These are phyloP conservation scores for Lepidurus packardi DNA, from an alignment of 1,140 invertebrate species.

Conservation along the genomic window DNA sequence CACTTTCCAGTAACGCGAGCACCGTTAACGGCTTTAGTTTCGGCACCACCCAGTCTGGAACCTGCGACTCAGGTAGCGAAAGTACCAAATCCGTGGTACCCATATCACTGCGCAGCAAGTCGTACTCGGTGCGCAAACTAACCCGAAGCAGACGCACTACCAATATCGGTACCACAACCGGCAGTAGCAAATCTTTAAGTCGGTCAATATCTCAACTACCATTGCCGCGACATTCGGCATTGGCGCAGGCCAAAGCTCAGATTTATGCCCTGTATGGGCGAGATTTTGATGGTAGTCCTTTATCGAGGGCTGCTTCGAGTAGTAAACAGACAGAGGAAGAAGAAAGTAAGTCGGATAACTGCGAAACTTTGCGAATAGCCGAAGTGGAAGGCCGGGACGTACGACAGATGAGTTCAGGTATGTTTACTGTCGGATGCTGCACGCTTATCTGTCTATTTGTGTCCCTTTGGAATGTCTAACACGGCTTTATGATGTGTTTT, in stretches of 20 bases:
- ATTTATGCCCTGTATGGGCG: neutral
- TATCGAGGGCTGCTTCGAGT: neutral
- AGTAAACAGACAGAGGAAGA: neutral
- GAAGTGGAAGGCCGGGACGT: constrained; percentile 23
- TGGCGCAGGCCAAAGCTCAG: neutral
- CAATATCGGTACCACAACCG: neutral
- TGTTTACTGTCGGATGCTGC: neutral
- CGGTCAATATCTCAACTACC: constrained; percentile 7
- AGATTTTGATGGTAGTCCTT: neutral
- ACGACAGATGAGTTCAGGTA: neutral
- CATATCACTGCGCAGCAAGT: constrained; percentile 19
- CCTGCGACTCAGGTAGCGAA: constrained; percentile 31
- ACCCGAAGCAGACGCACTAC: neutral
- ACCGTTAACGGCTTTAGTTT: constrained; percentile 27
- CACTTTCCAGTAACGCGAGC: constrained; percentile 44
- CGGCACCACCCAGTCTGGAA: neutral
- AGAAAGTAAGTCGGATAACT: neutral
- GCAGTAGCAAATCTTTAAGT: neutral
- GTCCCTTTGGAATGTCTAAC: constrained; percentile 20
- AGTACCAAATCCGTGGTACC: constrained; percentile 30
- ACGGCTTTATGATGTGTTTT: neutral
- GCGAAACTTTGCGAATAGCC: neutral
- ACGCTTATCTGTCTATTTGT: neutral
- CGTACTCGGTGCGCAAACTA: neutral
- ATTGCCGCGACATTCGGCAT: neutral